phyloP scores from a whole-genome alignment of 30 jellyfish, hydroid and myxozoan species.

The Chrysaora quinquecirrha region DNA sequence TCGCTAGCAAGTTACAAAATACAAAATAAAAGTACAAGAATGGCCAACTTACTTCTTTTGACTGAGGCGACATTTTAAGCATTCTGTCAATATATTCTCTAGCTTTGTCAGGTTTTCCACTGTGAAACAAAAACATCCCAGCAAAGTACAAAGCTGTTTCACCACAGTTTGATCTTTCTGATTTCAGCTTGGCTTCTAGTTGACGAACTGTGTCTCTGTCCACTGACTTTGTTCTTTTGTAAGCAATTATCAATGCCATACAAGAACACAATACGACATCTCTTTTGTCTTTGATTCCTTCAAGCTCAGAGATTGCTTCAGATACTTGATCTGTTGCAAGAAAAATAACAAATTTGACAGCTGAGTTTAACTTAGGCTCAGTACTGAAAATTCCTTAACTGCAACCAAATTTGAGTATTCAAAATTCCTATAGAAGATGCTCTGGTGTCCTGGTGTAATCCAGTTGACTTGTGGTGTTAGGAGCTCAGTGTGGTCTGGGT shows the following conservation, averaged over 20 bases:
- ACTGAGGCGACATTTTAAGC: conserved; percentile 96
- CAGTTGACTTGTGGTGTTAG: no score
- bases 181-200: conserved; percentile 84
- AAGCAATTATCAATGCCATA: conserved; percentile 97
- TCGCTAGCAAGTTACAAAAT: no score
- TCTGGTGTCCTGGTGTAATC: no score
- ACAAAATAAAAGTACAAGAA: no score
- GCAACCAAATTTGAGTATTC: no score
- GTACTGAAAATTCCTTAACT: no score
- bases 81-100: conserved; percentile 96
- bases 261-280: conserved; percentile 91
- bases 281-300: conserved; percentile 84
- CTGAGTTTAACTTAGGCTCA: no score
- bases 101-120: conserved; percentile 98
- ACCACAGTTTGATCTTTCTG: conserved; percentile 96
- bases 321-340: conserved; percentile 70
- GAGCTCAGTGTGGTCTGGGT: no score
- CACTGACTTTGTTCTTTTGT: conserved; percentile 84
- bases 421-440: no score
- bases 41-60: conserved; percentile 91
- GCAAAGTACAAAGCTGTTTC: conserved; percentile 97
- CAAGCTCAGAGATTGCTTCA: conserved; percentile 93
- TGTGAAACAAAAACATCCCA: conserved; percentile 97
- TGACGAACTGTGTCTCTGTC: conserved; percentile 88
- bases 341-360: no score